These are phyloP conservation scores for Castor canadensis DNA, from an alignment of 2,113 vertebrate species.

Conservation along the genomic window DNA sequence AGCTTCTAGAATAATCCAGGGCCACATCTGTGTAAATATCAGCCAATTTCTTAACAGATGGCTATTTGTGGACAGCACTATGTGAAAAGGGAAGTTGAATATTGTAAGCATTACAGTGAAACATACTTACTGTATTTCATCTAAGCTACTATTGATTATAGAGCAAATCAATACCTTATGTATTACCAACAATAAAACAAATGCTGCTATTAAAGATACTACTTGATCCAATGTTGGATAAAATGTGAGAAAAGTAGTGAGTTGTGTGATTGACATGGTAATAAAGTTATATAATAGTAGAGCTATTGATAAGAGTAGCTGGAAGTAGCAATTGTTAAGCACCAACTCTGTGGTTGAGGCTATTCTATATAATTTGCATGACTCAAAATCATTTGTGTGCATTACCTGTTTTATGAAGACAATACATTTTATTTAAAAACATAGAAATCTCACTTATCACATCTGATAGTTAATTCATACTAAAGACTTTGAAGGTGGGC, in stretches of 20 bases:
- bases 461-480: background rate
- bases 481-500: background rate
- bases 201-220: background rate
- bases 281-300: too few species aligned
- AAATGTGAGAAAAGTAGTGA: background rate
- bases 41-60: background rate
- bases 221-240: background rate
- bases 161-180: background rate
- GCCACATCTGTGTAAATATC: background rate
- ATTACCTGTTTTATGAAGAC: background rate
- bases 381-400: background rate
- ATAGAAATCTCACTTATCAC: background rate
- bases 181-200: background rate
- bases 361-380: background rate
- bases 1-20: background rate
- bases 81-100: background rate
- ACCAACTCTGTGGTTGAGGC: background rate
- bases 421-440: background rate
- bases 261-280: background rate
- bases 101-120: background rate
- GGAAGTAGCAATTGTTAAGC: background rate
- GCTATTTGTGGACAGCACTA: background rate
- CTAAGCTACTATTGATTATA: background rate
- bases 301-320: background rate
- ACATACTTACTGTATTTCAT: background rate